Evolutionary conservation across 2,113 vertebrate species (phyloP), one percentile per base, ranked within the genome.

Genomic region (Callorhinus ursinus): DNA sequence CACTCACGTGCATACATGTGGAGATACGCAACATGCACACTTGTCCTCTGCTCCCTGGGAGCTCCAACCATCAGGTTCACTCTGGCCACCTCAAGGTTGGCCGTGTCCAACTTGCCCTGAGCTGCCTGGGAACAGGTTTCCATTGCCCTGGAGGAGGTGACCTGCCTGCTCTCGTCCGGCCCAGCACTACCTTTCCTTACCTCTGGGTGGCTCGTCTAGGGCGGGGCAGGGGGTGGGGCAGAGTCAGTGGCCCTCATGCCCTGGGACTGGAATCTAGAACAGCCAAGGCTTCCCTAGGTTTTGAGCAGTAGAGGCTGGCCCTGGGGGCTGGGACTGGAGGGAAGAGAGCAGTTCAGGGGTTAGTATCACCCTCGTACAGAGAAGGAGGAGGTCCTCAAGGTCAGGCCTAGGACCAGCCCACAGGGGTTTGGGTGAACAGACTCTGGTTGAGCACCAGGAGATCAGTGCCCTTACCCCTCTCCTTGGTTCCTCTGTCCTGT

Each of bases 121-220:
- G 55, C 76, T 76, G 69, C 67, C 51, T 74, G 22, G 49, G 61
- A 94, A 51, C 63, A 65, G 90, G 61, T 88, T 94, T 95, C 90
- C 67, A 3, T 82, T 57, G 4, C 59, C 63, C 74, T 31, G 31
- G 61, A 88, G 57, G 51, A 69, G 91, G 76, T 26, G 19, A 67
- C 42, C 21, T 53, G n/a, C 80, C 42, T 57, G 12, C 42, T 49
- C 61, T 63, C 94, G 49, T 93, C 79, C 39, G 31, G n/a, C 59
- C 31, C 1, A 2, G 65, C 63, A 46, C 72, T 15, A 18, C 74
- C 83, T 96, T 87, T 63, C 71, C 67, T 80, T 76, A 72, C 31
- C 57, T 81, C 16, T 10, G n/a, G 74, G 88, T 36, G 69, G 69
- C 61, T 80, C 80, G 39, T 24, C 28, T 42, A 19, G 92, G 88